Base-by-base conservation (phyloP, 2,113 vertebrate species). In the Bettongia penicillata region DNA sequence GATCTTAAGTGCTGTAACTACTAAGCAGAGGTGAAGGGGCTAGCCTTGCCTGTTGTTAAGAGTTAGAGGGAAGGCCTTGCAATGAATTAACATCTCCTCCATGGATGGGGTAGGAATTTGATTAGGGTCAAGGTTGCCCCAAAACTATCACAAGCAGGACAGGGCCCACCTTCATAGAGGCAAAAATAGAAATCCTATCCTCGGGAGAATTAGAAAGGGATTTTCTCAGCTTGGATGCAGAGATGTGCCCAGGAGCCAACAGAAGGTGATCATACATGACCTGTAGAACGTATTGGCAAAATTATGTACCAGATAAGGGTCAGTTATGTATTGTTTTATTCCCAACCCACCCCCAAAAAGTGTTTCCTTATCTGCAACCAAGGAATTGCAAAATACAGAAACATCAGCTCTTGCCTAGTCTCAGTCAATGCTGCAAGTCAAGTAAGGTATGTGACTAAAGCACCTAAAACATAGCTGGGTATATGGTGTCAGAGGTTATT, bases 1-100 rank as follows among this genome's bases (percentile, higher is more conserved):
- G 7, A 52, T 3, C 7, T 1, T n/a, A 49, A 93, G 61, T 0
- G 37, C 48, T 8, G 47, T 93, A 93, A 49, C 50, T 97, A 91
- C 94, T 8, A 1, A 90, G 51, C 19, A 19, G 52, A 11, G 50
- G 93, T 55, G 94, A 95, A 37, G 95, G 95, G 95, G 96, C 98
- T 89, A 0, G 50, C 28, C 47, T n/a, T 84, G 37, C 68, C 68
- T 84, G 68, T n/a, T 77, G 68, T 84, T 43, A 84, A 84, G n/a
- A 84, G 68, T 43, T 84, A 84, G 68, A 84, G 2, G 16, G 19
- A 43, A 84, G 68, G n/a, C 19, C 68, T 84, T 84, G 68, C 68
- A 43, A 43, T 84, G 68, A 84, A 84, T 84, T 43, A 68, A 12
- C 37, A 43, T 22, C n/a, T 43, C 16, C n/a, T 84, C 16, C 68